Percentiles rank a stretch among this genome's conserved stretches.
These are phyloP conservation scores for Drosophila neocordata DNA, from an alignment of 1,140 invertebrate species.

Conservation along the genomic window DNA sequence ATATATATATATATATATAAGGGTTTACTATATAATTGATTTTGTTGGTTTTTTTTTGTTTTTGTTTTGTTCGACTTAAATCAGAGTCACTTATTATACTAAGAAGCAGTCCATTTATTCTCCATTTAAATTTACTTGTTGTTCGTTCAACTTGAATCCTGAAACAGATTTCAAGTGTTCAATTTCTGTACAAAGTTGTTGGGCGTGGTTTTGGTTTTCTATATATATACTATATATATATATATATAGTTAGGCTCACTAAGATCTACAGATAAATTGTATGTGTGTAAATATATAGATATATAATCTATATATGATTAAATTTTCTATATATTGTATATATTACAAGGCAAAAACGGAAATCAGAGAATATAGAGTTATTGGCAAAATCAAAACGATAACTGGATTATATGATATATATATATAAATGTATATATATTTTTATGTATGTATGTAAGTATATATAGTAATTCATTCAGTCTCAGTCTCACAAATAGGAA, in stretches of 20 bases:
- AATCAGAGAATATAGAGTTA: conserved; percentile 7
- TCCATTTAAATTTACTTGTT: conserved; percentile 80
- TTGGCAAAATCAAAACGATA: background rate
- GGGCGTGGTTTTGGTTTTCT: conserved; percentile 45
- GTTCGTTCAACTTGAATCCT: conserved; percentile 77
- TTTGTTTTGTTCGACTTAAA: conserved; percentile 66
- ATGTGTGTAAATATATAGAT: conserved; percentile 32
- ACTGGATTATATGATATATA: conserved; percentile 30
- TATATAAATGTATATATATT: conserved; percentile 35
- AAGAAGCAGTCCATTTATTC: conserved; percentile 81
- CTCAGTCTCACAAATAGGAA: conserved; percentile 77
- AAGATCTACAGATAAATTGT: conserved; percentile 24
- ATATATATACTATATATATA: conserved; percentile 20
- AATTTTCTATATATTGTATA: conserved; percentile 12
- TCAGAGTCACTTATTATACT: conserved; percentile 81
- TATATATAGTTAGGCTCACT: conserved; percentile 4
- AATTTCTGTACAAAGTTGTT: conserved; percentile 75
- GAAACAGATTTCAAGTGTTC: conserved; percentile 81
- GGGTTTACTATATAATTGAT: conserved; percentile 74
- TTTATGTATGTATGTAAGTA: conserved; percentile 49
- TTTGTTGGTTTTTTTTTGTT: conserved; percentile 45
- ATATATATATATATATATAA: conserved; percentile 68
- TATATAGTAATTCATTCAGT: conserved; percentile 77
- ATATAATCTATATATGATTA: conserved; percentile 35
- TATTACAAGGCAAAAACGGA: conserved; percentile 14